Evolutionary conservation across 2,797 vertebrate species (phyloP).

Genomic region (Lepus townsendii): DNA sequence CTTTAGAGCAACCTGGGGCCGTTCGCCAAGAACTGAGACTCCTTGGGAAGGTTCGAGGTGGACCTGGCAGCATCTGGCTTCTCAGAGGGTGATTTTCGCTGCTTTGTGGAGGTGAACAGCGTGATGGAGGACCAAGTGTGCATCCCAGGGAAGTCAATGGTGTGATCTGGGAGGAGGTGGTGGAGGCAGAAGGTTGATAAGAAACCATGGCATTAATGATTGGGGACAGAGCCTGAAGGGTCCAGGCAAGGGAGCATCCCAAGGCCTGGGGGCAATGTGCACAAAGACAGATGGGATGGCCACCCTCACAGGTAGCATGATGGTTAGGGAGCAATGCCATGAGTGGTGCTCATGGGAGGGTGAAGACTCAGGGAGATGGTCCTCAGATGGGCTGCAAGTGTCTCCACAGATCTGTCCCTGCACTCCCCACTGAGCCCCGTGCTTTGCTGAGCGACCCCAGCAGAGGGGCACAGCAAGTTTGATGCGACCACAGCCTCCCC

Average conservation of each 20-base stretch:
- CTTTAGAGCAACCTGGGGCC: neutral
- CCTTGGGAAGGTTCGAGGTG: neutral
- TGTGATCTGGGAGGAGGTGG: neutral
- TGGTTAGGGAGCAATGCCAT: accelerated
- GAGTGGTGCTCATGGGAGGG: neutral
- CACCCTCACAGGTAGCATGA: accelerated
- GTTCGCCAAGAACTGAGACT: accelerated
- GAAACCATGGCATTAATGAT: neutral
- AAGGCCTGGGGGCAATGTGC: neutral
- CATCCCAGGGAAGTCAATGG: neutral
- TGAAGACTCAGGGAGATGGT: neutral
- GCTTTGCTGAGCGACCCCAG: neutral
- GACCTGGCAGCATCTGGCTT: neutral
- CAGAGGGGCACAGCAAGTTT: neutral
- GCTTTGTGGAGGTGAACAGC: neutral
- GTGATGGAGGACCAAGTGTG: neutral
- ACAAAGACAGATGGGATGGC: neutral
- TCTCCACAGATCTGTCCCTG: neutral
- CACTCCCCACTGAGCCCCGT: neutral
- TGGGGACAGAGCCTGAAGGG: neutral
- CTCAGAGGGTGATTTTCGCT: neutral
- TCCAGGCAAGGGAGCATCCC: neutral
- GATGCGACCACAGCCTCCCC: neutral
- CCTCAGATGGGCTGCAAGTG: neutral
- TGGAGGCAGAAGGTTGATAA: neutral